phyloP scores from a whole-genome alignment of 2,113 vertebrate species.

The Lathamus discolor region DNA sequence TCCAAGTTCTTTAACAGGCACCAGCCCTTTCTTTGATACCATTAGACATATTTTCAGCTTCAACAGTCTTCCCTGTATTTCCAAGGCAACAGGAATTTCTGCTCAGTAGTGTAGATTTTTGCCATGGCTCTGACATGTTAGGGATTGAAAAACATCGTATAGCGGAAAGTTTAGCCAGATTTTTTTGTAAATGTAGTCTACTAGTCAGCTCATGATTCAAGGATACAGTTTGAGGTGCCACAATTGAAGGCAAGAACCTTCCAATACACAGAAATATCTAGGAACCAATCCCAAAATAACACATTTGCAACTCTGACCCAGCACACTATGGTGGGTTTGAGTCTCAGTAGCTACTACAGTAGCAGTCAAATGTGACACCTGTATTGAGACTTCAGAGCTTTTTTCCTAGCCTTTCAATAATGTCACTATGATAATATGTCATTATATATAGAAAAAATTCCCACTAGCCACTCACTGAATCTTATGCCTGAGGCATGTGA shows the following conservation, averaged over 20 bases:
- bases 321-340: neutral
- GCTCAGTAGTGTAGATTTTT: neutral
- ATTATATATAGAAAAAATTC: accelerated
- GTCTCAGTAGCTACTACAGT: neutral
- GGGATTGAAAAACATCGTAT: neutral
- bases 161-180: neutral
- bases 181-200: neutral
- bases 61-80: constrained; percentile 39
- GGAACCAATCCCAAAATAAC: neutral
- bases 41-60: constrained; percentile 31
- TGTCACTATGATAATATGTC: neutral
- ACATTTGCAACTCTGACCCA: neutral
- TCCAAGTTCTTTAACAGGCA: neutral
- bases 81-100: constrained; percentile 26
- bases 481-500: neutral
- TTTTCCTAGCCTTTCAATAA: constrained; percentile 27
- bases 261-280: constrained; percentile 7
- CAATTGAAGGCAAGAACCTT: constrained; percentile 41
- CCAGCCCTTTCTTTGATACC: neutral
- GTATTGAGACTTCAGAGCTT: neutral
- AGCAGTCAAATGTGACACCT: neutral
- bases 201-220: neutral
- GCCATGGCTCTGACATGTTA: neutral
- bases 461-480: neutral
- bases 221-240: neutral